Conservation (phyloP, 2,113 vertebrate genomes). For the Brachyhypopomus occidentalis region DNA sequence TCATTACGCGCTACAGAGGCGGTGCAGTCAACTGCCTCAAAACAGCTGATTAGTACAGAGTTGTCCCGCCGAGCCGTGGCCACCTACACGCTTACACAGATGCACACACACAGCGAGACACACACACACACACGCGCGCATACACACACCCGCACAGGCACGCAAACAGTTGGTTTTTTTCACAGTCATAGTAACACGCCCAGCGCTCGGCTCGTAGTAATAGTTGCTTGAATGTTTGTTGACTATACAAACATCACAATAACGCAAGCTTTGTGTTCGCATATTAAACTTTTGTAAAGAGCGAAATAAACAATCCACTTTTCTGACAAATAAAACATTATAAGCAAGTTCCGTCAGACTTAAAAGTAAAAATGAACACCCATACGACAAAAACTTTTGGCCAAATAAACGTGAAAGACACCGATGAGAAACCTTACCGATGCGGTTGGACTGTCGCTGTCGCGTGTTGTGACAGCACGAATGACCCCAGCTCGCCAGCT, state of each 20-base stretch:
- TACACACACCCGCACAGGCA: slow-evolving; percentile 21
- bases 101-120: slow-evolving; percentile 24
- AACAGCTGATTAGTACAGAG: slow-evolving; percentile 48
- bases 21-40: slow-evolving; percentile 41
- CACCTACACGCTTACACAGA: slow-evolving; percentile 33
- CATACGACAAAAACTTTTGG: not conserved
- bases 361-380: not conserved
- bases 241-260: slow-evolving; percentile 24
- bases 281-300: slow-evolving; percentile 2
- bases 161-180: not conserved
- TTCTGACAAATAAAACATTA: not conserved
- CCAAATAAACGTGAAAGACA: not conserved
- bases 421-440: slow-evolving; percentile 77
- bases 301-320: not conserved
- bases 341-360: not conserved
- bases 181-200: slow-evolving; percentile 42
- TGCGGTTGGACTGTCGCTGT: slow-evolving; percentile 78
- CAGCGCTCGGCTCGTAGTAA: slow-evolving; percentile 16
- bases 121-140: not conserved
- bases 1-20: slow-evolving; percentile 36
- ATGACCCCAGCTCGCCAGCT: slow-evolving; percentile 89
- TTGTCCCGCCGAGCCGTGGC: slow-evolving; percentile 46
- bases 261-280: not conserved
- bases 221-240: slow-evolving; percentile 30
- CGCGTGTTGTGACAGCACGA: slow-evolving; percentile 85